Evolutionary conservation across 2,113 vertebrate species (phyloP).

Genomic region (Rhizomys pruinosus): DNA sequence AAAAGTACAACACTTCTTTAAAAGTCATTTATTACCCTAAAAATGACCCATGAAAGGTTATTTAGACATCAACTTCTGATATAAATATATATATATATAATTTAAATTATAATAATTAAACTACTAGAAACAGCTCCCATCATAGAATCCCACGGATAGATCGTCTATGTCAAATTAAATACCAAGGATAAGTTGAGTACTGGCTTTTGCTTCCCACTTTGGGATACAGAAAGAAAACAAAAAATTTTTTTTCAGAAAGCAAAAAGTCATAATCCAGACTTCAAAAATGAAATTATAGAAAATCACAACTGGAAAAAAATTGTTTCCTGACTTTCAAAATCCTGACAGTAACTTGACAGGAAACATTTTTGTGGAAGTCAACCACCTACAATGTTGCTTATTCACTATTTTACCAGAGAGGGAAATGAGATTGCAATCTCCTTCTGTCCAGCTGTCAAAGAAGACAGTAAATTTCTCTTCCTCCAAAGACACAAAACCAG

Average conservation of each 20-base stretch:
- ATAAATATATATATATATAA: too few species aligned
- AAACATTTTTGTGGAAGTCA: slow-evolving; percentile 71
- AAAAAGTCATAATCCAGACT: slow-evolving; percentile 54
- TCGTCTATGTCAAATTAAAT: background rate
- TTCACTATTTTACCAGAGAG: slow-evolving; percentile 70
- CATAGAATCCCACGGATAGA: background rate
- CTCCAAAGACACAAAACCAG: slow-evolving; percentile 35
- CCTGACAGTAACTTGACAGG: slow-evolving; percentile 73
- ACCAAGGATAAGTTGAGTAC: background rate
- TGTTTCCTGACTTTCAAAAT: slow-evolving; percentile 64
- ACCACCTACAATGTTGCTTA: slow-evolving; percentile 73
- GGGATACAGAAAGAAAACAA: background rate
- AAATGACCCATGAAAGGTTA: background rate
- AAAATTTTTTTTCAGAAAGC: background rate
- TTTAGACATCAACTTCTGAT: background rate
- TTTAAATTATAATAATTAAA: slow-evolving; percentile 44
- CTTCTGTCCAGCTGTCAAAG: slow-evolving; percentile 73
- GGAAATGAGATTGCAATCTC: slow-evolving; percentile 65
- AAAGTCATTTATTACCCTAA: background rate
- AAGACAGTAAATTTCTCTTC: slow-evolving; percentile 67
- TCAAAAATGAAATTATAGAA: slow-evolving; percentile 66
- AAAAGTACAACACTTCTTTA: background rate
- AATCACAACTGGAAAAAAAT: slow-evolving; percentile 70
- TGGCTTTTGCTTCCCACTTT: background rate
- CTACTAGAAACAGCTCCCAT: background rate